These are phyloP conservation scores for Melieria omissa DNA, from an alignment of 2,888 invertebrate genomes.

Conservation along the genomic window DNA sequence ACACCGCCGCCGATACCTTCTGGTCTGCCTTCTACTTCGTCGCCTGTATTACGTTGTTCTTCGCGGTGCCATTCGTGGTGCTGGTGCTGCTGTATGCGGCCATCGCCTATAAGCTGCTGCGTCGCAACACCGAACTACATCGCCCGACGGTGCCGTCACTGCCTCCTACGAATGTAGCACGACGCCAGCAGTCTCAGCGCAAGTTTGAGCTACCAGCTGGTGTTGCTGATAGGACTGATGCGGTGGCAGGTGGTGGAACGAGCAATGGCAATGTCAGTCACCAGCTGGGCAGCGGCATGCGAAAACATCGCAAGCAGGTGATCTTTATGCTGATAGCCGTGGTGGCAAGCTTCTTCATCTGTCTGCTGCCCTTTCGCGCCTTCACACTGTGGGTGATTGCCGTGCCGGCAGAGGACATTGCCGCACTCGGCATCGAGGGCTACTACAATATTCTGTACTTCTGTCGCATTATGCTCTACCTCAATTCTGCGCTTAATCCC, in stretches of 20 bases:
- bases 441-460: constrained; percentile 87
- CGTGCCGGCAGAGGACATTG: constrained; percentile 76
- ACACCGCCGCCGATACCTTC: constrained; percentile 80
- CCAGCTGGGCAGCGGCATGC: constrained; percentile 67
- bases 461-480: constrained; percentile 87
- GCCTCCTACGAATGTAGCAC: background rate
- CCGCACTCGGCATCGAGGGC: constrained; percentile 79
- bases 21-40: constrained; percentile 86
- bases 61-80: constrained; percentile 83
- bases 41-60: constrained; percentile 83
- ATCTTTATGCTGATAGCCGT: constrained; percentile 91
- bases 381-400: constrained; percentile 88
- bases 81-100: constrained; percentile 85
- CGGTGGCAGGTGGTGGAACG: constrained; percentile 26
- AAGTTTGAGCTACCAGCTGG: background rate
- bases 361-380: constrained; percentile 88
- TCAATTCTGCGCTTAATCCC: constrained; percentile 92
- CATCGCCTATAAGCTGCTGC: constrained; percentile 87
- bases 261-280: constrained; percentile 45
- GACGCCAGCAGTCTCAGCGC: constrained; percentile 12
- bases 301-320: constrained; percentile 82
- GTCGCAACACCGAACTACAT: constrained; percentile 59
- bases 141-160: constrained; percentile 24
- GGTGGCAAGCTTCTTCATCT: constrained; percentile 89
- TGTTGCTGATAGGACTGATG: background rate